Evolutionary conservation across 1,140 invertebrate genomes (phyloP).

Genomic region (fruit fly (Drosophila melanogaster)): Release_6_plus_ISO1_MT NC_004354.4:14971501-14972000

Average conservation of each 20-base stretch:
- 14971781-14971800: conserved; percentile 98
- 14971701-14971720: conserved; percentile 86
- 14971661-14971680: conserved; percentile 19
- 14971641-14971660: conserved; percentile 3
- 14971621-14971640: neutral
- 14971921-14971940: too few species aligned
- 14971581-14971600: neutral
- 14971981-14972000: too few species aligned
- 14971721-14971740: conserved; percentile 97
- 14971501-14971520: conserved; percentile 30
- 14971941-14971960: too few species aligned
- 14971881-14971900: too few species aligned
- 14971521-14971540: conserved; percentile 29
- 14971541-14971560: conserved; percentile 20
- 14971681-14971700: conserved; percentile 32
- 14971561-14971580: conserved; percentile 14
- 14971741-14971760: conserved; percentile 99
- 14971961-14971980: too few species aligned
- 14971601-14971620: conserved; percentile 8
- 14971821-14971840: neutral
- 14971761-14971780: conserved; percentile 99
- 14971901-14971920: too few species aligned
- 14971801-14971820: conserved; percentile 86
- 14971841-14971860: neutral
- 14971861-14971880: neutral